These are phyloP conservation scores for Carapus acus DNA, from an alignment of 2,797 vertebrate genomes.

Conservation along the genomic window DNA sequence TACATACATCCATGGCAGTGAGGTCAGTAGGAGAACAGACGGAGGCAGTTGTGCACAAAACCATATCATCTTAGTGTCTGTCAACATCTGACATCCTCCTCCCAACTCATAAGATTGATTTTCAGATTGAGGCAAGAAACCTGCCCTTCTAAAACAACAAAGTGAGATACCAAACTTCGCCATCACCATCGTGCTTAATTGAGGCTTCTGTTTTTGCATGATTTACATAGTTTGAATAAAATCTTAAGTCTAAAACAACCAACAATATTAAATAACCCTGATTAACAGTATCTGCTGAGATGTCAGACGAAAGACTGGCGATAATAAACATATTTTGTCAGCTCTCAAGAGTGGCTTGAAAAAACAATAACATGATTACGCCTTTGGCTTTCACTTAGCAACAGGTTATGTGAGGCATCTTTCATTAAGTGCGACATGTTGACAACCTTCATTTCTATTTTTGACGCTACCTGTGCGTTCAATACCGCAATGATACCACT, in stretches of 20 bases:
- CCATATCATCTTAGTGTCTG: slow-evolving; percentile 2
- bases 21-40: slow-evolving; percentile 24
- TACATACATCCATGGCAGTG: background rate
- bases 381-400: slow-evolving; percentile 4
- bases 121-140: slow-evolving; percentile 6
- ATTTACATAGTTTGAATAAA: slow-evolving; percentile 11
- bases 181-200: slow-evolving; percentile 17
- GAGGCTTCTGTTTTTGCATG: slow-evolving; percentile 35
- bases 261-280: slow-evolving; percentile 26
- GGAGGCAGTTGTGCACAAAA: slow-evolving; percentile 34
- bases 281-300: slow-evolving; percentile 17
- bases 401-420: slow-evolving; percentile 30
- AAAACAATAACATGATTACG: background rate
- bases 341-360: slow-evolving; percentile 1
- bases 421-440: slow-evolving; percentile 37
- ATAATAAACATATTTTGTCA: background rate
- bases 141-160: slow-evolving; percentile 4
- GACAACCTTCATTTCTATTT: slow-evolving; percentile 22
- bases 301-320: background rate
- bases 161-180: slow-evolving; percentile 5
- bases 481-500: slow-evolving; percentile 9
- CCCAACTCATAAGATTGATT: slow-evolving; percentile 1
- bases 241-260: slow-evolving; percentile 19
- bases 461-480: slow-evolving; percentile 40
- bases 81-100: background rate